Conservation (phyloP, 2,888 invertebrate species). For the Clistopyga incitator region DNA sequence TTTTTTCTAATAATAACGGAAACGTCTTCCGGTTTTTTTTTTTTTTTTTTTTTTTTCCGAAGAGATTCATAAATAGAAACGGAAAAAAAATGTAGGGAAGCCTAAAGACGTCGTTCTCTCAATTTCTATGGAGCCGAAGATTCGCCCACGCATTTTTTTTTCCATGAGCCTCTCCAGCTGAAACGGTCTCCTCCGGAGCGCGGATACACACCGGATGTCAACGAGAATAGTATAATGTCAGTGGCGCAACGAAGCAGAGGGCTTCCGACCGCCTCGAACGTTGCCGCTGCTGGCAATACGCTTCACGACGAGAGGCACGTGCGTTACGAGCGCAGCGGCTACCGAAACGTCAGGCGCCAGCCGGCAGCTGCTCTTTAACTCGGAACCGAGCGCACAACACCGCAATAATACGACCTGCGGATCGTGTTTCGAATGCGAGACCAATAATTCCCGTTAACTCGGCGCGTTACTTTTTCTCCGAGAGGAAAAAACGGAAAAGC, state of each 20-base stretch:
- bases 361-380: slow-evolving; percentile 45
- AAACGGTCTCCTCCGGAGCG: background rate
- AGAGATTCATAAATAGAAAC: slow-evolving; percentile 29
- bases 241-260: slow-evolving; percentile 46
- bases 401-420: slow-evolving; percentile 10
- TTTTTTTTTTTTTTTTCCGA: no score
- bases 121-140: background rate
- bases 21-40: slow-evolving; percentile 5
- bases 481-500: slow-evolving; percentile 14
- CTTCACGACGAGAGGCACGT: slow-evolving; percentile 22
- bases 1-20: slow-evolving; percentile 38
- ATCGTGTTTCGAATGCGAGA: slow-evolving; percentile 52
- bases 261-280: slow-evolving; percentile 20
- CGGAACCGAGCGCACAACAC: slow-evolving; percentile 20
- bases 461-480: slow-evolving; percentile 2
- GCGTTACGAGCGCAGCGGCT: slow-evolving; percentile 33
- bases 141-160: slow-evolving; percentile 19
- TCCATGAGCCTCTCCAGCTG: background rate
- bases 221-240: slow-evolving; percentile 37
- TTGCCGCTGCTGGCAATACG: background rate
- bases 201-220: slow-evolving; percentile 48
- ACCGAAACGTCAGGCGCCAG: slow-evolving; percentile 57
- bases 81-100: no score
- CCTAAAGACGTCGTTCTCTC: no score
- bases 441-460: slow-evolving; percentile 44